Evolutionary conservation across 1,140 invertebrate genomes (phyloP).

Genomic region (Zophobas morio): DNA sequence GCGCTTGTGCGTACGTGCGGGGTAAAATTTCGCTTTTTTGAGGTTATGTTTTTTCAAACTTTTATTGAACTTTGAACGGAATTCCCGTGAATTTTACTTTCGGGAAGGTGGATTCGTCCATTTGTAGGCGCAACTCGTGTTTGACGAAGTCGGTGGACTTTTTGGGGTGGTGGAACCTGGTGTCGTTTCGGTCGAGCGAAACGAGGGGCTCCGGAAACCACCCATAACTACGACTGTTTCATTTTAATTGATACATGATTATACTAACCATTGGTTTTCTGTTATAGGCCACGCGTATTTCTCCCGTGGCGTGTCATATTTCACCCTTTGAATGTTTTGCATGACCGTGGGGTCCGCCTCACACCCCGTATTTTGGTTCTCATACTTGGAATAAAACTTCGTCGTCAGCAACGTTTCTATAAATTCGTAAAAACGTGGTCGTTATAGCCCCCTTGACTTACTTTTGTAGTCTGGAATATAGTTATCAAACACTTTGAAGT

Average conservation of each 20-base stretch:
- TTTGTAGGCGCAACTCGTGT: conserved; percentile 45
- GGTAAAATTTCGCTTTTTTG: background rate
- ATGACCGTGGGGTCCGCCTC: conserved; percentile 51
- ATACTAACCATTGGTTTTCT: conserved; percentile 58
- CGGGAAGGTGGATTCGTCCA: conserved; percentile 17
- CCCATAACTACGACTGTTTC: conserved; percentile 57
- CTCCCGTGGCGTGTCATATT: conserved; percentile 55
- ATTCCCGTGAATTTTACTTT: conserved; percentile 49
- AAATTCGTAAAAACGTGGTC: background rate
- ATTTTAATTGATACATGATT: background rate
- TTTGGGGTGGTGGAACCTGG: conserved; percentile 56
- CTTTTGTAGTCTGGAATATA: conserved; percentile 59
- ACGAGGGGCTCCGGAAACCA: conserved; percentile 58
- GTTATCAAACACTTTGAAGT: conserved; percentile 58
- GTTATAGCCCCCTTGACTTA: conserved; percentile 45
- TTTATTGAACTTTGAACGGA: conserved; percentile 51
- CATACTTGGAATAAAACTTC: conserved; percentile 63
- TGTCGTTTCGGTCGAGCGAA: conserved; percentile 57
- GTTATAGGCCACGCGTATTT: conserved; percentile 60
- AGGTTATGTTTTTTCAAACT: conserved; percentile 22
- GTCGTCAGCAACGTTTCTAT: conserved; percentile 56
- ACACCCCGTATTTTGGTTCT: conserved; percentile 46
- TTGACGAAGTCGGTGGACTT: conserved; percentile 49
- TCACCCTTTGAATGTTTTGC: conserved; percentile 53
- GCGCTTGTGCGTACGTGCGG: no score